Evolutionary conservation across 2,113 vertebrate genomes (phyloP), one percentile per base, ranked within the genome.

Genomic region (Desmodus rotundus): DNA sequence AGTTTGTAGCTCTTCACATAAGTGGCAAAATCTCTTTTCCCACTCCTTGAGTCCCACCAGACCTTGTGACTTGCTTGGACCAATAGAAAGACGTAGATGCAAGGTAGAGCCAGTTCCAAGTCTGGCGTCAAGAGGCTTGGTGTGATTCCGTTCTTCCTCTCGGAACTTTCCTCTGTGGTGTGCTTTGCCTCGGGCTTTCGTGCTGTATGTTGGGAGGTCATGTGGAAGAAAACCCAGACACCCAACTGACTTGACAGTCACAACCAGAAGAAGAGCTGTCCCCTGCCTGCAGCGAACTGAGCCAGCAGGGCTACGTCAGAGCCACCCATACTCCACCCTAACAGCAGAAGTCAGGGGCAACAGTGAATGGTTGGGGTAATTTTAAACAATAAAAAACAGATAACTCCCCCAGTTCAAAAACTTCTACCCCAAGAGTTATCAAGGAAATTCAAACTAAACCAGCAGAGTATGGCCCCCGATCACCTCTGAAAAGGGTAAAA

Each of bases 361-460:
- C 4, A n/a, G 47, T 50, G 36, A 67, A 14, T 36, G 1, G 26
- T 4, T 52, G 12, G 36, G 22, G 28, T 31, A 24, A 16, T 33
- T 74, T 38, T 81, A 78, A 4, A 45, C 0, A 38, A 20, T n/a
- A 45, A 82, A 83, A 89, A 91, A 31, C 41, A 45, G 41, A 92
- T 36, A 24, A 36, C 63, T 58, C 8, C 36, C 15, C n/a, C n/a
- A 7, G 54, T 81, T 36, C 77, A 45, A 74, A 82, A 56, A 84
- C 31, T 65, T 67, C 15, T n/a, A 3, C 33, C 31, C 63, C 0
- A 16, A 52, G 38, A 41, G 9, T 50, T 89, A 84, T 52, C 17
- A 73, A 63, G 94, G 38, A 50, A 76, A n/a, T 65, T 63, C 50
- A 73, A 94, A 73, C 41, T 77, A 38, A 85, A 56, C 43, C 19